Conservation (phyloP, 2,113 vertebrate species). For the Pterocles gutturalis region DNA sequence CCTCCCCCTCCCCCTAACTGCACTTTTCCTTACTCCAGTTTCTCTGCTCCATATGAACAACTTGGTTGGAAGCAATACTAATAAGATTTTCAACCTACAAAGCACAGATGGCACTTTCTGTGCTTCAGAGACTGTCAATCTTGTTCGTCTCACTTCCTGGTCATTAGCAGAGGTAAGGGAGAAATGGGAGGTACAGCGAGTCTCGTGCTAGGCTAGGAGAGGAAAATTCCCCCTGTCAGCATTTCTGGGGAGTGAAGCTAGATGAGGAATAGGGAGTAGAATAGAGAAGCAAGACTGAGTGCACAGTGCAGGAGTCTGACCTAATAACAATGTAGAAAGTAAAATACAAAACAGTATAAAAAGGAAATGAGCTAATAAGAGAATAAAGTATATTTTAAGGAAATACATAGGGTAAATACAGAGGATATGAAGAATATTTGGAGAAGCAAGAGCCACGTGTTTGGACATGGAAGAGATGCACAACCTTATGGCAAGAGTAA, state of each 20-base stretch:
- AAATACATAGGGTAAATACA: background rate
- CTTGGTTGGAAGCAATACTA: constrained; percentile 49
- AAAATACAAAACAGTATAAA: background rate
- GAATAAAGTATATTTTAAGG: background rate
- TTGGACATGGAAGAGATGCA: background rate
- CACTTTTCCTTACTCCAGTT: background rate
- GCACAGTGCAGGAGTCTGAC: background rate
- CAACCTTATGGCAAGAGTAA: background rate
- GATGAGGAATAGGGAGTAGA: background rate
- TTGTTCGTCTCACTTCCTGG: constrained; percentile 62
- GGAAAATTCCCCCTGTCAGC: background rate
- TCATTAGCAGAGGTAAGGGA: constrained; percentile 35
- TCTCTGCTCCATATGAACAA: background rate
- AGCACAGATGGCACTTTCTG: constrained; percentile 20
- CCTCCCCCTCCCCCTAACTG: background rate
- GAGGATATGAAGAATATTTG: background rate
- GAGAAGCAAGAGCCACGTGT: background rate
- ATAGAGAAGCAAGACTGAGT: background rate
- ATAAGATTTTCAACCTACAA: constrained; percentile 69
- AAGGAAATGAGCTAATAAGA: background rate
- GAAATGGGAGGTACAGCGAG: background rate
- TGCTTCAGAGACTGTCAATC: constrained; percentile 62
- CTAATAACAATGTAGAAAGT: background rate
- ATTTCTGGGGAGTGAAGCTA: background rate
- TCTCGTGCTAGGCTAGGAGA: background rate